Percentiles rank a stretch among this genome's conserved stretches.
Evolutionary conservation across 2,888 invertebrate species (phyloP).

Genomic region (Acleris literana): DNA sequence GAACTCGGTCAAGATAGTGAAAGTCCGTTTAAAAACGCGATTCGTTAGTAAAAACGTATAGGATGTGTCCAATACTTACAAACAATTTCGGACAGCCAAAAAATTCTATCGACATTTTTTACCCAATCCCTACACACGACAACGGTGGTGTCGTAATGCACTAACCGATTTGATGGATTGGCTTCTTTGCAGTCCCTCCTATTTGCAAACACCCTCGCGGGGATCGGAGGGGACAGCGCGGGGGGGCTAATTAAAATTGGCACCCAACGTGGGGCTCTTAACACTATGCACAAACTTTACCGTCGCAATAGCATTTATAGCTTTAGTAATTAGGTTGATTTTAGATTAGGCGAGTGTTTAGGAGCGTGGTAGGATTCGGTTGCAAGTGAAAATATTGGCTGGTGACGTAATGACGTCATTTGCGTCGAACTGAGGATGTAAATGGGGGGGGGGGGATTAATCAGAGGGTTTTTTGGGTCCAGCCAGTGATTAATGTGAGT

Average conservation of each 20-base stretch:
- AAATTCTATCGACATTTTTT: slow-evolving; percentile 31
- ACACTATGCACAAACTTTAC: slow-evolving; percentile 33
- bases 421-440: slow-evolving; percentile 35
- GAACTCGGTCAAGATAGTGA: not conserved
- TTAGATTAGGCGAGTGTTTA: slow-evolving; percentile 32
- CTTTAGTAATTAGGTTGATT: slow-evolving; percentile 42
- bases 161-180: slow-evolving; percentile 82
- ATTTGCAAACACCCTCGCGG: slow-evolving; percentile 81
- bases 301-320: not conserved
- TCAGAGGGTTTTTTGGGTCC: slow-evolving; percentile 32
- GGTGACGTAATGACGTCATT: slow-evolving; percentile 51
- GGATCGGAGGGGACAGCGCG: slow-evolving; percentile 43
- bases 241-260: slow-evolving; percentile 80
- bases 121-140: slow-evolving; percentile 63
- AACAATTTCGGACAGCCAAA: too few species aligned
- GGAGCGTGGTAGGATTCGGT: slow-evolving; percentile 41
- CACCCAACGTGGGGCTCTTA: slow-evolving; percentile 55
- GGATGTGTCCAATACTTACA: not conserved
- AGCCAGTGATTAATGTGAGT: slow-evolving; percentile 30
- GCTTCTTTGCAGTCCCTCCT: slow-evolving; percentile 81
- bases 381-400: slow-evolving; percentile 51
- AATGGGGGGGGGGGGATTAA: slow-evolving; percentile 31
- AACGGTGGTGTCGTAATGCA: slow-evolving; percentile 80
- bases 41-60: not conserved
- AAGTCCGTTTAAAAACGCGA: not conserved